Evolutionary conservation across 2,113 vertebrate species (phyloP), one percentile per base, ranked within the genome.

Genomic region (Mustela lutreola): DNA sequence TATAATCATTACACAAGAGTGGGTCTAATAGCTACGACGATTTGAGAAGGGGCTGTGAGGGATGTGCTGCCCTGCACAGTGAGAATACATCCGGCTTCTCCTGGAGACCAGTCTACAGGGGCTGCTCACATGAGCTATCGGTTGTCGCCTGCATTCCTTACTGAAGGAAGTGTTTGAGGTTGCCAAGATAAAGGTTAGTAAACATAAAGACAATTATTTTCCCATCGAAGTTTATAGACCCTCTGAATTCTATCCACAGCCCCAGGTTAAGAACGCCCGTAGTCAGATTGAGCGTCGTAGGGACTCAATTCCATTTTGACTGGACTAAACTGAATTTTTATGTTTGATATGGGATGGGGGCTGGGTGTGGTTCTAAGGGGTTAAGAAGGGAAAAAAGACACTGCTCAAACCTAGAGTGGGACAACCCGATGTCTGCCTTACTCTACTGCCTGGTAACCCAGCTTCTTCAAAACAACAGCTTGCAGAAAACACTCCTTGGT

Each of bases 31-130:
- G 31, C 3, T 0, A 26, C 42, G 10, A 28, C 24, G 1, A 56
- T 33, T 50, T 28, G 26, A 7, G 48, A 39, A 16, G 8, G 36
- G 19, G 45, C 22, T 14, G 0, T 22, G 50, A 8, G 16, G 18
- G 48, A 3, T 5, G 33, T 48, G 15, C 22, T 28, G 22, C 5
- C 5, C 5, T 8, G 2, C 11, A 1, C 28, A 12, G 24, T 26
- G 48, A 48, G 36, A n/a, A 4, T 0, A 10, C 33, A 48, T 14
- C 12, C 7, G 36, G 63, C 26, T 65, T 53, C 70, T 28, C 11
- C 5, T 1, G 48, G 70, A 36, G 50, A 78, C 70, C 42, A 14
- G 87, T 63, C 12, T 1, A n/a, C 5, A 1, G 28, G 10, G 2
- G 7, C 28, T 24, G 5, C 26, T 28, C 18, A 2, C 4, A 4